Evolutionary conservation across 2,797 vertebrate genomes (phyloP).

Genomic region (Octomys mimax): DNA sequence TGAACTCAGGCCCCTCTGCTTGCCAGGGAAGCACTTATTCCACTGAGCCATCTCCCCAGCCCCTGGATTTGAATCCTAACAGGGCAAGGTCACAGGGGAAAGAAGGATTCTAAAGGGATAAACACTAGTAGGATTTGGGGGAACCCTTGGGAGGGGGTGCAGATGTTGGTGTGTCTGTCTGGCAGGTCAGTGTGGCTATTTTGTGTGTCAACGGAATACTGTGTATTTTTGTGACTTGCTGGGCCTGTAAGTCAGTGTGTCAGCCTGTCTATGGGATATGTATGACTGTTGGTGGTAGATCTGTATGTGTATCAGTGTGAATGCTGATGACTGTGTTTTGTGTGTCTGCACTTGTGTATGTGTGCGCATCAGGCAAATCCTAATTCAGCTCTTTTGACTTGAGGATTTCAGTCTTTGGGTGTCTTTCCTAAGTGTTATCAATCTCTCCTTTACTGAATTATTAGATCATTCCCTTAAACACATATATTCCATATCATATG

Average conservation of each 20-base stretch:
- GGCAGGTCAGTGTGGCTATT: not conserved
- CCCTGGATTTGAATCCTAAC: not conserved
- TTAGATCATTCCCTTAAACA: slow-evolving; percentile 5
- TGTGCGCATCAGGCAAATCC: not conserved
- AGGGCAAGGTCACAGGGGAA: not conserved
- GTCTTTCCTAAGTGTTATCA: slow-evolving; percentile 10
- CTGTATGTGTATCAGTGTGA: not conserved
- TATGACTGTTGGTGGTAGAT: not conserved
- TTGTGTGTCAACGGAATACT: not conserved
- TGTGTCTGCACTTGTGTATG: not conserved
- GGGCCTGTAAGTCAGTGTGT: not conserved
- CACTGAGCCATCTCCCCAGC: too few relatives aligned
- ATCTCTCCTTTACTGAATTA: not conserved
- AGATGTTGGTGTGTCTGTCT: not conserved
- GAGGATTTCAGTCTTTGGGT: slow-evolving; percentile 8
- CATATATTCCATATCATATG: slow-evolving; percentile 6
- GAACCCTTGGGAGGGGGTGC: not conserved
- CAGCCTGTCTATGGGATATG: not conserved
- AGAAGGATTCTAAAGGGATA: not conserved
- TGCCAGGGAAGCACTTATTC: too few relatives aligned
- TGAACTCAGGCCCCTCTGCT: too few relatives aligned
- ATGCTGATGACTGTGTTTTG: not conserved
- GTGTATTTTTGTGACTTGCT: not conserved
- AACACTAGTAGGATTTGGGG: not conserved
- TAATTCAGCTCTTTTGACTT: not conserved